Base-by-base conservation (phyloP, 2,797 vertebrate genomes). In the Psittacula echo region DNA sequence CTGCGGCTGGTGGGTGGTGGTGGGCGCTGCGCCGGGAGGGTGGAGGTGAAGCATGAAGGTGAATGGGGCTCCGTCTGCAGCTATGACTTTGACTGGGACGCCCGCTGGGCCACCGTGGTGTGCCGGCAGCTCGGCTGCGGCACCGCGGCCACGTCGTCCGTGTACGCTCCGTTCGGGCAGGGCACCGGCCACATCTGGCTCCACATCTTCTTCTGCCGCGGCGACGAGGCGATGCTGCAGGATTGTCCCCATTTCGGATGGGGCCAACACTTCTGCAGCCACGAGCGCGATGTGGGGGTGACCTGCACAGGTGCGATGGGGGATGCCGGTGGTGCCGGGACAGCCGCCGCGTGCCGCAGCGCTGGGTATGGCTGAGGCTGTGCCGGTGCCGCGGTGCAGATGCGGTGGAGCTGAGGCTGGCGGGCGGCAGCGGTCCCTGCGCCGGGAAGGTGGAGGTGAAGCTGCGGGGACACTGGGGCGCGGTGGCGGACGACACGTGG, bases 401-500 rank as follows among this genome's bases (percentile, higher is more conserved):
- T 0, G 91, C 72, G 0, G 8, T 88, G 91, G 86, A 93, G 64
- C 58, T 96, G 76, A 53, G 89, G 64, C 45, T 96, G 76, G 76
- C 0, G 2, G 76, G 5, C 1, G 60, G 95, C 1, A 2, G 8
- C 2, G 9, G 41, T 44, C 89, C 87, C 26, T 95, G 95, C 0
- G 37, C 77, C 1, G 91, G 93, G 37, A 90, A 87, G 29, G 64
- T 93, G 64, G 89, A 95, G 20, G 54, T 24, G 87, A 92, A 96
- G 68, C 91, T 95, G 18, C 65, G 1, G 27, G 95, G 72, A 4
- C 50, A 0, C 1, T 94, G 93, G 95, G 93, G 95, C 9, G 1
- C 87, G 0, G 84, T 94, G 60, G 22, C 0, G 0, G 93, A 95
- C 0, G 0, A 3, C 5, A 0, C 0, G 2, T 95, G 92, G 94